Evolutionary conservation across 2,797 vertebrate species (phyloP).

Genomic region (Phoebastria nigripes): DNA sequence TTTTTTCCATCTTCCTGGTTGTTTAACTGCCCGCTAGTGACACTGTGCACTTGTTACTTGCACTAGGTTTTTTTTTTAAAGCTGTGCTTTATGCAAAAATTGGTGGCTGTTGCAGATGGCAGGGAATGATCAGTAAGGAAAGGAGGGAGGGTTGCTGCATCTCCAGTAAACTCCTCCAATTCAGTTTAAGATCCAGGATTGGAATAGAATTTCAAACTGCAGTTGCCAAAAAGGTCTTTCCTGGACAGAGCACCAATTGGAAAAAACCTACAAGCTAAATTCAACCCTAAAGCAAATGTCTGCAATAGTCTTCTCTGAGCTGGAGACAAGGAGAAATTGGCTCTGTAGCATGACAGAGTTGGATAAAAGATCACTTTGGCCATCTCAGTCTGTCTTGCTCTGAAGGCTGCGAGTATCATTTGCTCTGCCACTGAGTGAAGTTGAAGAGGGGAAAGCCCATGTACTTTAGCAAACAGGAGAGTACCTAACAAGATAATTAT

Average conservation of each 20-base stretch:
- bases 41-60: neutral
- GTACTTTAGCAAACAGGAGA: neutral
- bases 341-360: neutral
- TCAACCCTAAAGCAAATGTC: neutral
- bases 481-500: neutral
- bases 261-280: conserved; percentile 11
- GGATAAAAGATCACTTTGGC: neutral
- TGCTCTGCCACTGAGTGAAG: neutral
- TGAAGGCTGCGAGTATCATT: neutral
- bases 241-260: neutral
- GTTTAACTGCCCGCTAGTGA: neutral
- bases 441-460: neutral
- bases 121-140: neutral
- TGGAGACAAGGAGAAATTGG: neutral
- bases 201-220: neutral
- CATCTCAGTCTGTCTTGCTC: neutral
- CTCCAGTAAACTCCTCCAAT: neutral
- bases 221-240: conserved; percentile 23
- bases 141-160: neutral
- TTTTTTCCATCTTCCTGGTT: neutral
- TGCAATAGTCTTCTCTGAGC: neutral
- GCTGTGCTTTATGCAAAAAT: neutral
- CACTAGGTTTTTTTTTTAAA: neutral
- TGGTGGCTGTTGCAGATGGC: neutral
- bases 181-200: neutral